These are phyloP conservation scores for Pogonomyrmex californicus DNA, from an alignment of 1,140 invertebrate species.

Conservation along the genomic window DNA sequence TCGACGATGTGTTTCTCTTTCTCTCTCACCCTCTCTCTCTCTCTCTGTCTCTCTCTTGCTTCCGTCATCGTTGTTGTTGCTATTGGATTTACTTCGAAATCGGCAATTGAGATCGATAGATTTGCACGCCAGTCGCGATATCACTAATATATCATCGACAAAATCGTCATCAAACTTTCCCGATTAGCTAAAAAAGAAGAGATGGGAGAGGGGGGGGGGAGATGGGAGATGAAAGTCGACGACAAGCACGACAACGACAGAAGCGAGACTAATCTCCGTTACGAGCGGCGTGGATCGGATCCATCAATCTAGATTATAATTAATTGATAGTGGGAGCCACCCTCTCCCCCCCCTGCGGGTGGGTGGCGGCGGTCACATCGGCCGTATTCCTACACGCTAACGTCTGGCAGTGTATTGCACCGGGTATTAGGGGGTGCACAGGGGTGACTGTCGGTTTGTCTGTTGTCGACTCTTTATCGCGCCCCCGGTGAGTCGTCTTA, in stretches of 20 bases:
- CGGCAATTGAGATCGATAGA: constrained; percentile 15
- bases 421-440: constrained; percentile 85
- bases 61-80: neutral
- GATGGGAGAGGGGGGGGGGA: neutral
- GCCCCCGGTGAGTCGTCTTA: constrained; percentile 88
- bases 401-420: constrained; percentile 84
- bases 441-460: constrained; percentile 87
- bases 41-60: constrained; percentile 35
- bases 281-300: constrained; percentile 82
- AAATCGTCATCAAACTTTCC: constrained; percentile 39
- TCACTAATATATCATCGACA: neutral
- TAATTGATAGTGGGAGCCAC: constrained; percentile 86
- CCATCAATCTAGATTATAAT: constrained; percentile 88
- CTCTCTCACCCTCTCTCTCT: constrained; percentile 5
- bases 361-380: constrained; percentile 82
- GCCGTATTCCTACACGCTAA: constrained; percentile 68
- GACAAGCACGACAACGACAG: constrained; percentile 72
- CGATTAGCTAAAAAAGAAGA: neutral
- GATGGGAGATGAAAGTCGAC: constrained; percentile 44
- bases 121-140: neutral
- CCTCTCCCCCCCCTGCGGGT: constrained; percentile 79
- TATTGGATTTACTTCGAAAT: neutral
- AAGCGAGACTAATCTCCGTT: constrained; percentile 85
- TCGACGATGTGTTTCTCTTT: constrained; percentile 28
- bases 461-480: constrained; percentile 88